Base-by-base conservation (phyloP, 2,797 vertebrate genomes). In the Luscinia luscinia region DNA sequence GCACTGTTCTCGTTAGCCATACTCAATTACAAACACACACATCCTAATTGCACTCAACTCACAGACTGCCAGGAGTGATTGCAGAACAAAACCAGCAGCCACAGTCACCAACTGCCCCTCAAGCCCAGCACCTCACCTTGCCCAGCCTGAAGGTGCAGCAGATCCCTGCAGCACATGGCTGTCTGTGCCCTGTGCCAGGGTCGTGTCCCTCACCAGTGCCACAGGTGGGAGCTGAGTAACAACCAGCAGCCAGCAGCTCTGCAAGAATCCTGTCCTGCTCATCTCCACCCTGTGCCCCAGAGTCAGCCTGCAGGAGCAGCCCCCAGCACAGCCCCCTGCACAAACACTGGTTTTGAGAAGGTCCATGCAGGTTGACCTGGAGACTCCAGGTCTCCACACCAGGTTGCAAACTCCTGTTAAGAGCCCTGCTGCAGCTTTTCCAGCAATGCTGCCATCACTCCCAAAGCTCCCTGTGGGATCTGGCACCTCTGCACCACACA, bases 141-240 rank as follows among this genome's bases (percentile, higher is more conserved):
- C 78, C 74, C 68, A 41, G 59, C 51, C 69, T 41, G 67, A 40
- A 64, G 59, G 43, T 10, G 27, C 15, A 7, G 55, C 10, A 11
- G 41, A 41, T 12, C 5, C 0, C 1, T 22, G 17, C 57, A 67
- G 41, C 62, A 57, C 55, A 21, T 0, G 1, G 73, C 18, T 48
- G 38, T 2, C 85, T 3, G 0, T 30, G 81, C 61, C 72, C 22
- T 4, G 45, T 10, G 26, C 66, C 0, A 2, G 38, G 49, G 45
- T 74, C 1, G 0, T 0, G 0, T n/a, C 24, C 2, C 57, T 51
- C 0, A 0, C 23, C 46, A 12, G 30, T 17, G 63, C 43, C 76
- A 66, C 38, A 1, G 1, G 3, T 3, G 1, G 63, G 26, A 89
- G 34, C 28, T 38, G 49, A 79, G 18, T 5, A 15, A 48, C 41